Evolutionary conservation across 2,113 vertebrate species (phyloP), one percentile per base, ranked within the genome.

Genomic region (Ranitomeya variabilis): DNA sequence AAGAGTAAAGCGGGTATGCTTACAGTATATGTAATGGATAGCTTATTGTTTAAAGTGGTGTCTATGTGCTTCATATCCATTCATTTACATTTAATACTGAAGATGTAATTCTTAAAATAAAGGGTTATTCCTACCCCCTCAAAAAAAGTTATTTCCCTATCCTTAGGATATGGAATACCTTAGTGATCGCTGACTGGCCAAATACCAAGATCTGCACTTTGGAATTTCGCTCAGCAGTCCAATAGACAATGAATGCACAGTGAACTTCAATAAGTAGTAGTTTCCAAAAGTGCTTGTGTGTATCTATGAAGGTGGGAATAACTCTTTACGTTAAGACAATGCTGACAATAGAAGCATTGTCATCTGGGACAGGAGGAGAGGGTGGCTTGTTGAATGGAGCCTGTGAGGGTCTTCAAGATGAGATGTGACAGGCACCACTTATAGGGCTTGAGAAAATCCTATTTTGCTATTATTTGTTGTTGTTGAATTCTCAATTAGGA

Each of bases 1-100:
- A 18, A 91, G 96, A 89, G 93, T 96, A n/a, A 97, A 96, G 92
- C 91, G 91, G 95, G 96, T 97, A 94, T 0, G 95, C 95, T 86
- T 83, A 37, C 57, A 18, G 6, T 0, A 31, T 57, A 14, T 51
- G 7, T 21, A 64, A 7, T 37, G 9, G 21, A 23, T 1, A n/a
- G 7, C 11, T 23, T 67, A n/a, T 67, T 67, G 2, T 57, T 67
- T 67, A 67, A 10, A 10, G 19, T 67, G 64, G 3, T 67, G 3
- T 0, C 21, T 23, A 67, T 8, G 2, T 67, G 23, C 64, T 23
- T 0, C n/a, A 67, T 9, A 21, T 67, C 9, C n/a, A 23, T 2
- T n/a, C 7, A 31, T 37, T 31, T 14, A 31, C 7, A 69, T 23
- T 69, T 69, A 5, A 13, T 4, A 26, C 11, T 26, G 66, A 69